phyloP scores from a whole-genome alignment of 1,140 invertebrate species.

The Drosophila sechellia region DNA sequence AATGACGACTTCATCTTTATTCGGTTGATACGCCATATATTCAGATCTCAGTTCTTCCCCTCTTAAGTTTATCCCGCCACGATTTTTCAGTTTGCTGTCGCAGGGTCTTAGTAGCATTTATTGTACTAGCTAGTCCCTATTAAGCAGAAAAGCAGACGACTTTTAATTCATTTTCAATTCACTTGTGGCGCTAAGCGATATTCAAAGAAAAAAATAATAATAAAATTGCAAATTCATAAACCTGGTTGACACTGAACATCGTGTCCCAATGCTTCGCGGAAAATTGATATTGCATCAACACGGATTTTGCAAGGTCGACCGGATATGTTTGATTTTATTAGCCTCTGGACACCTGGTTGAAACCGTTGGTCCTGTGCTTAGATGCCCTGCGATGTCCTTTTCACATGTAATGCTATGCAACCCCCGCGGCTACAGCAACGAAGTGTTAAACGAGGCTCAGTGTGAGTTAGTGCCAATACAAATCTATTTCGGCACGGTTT shows the following conservation, averaged over 20 bases:
- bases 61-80: not conserved
- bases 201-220: no score
- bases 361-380: conserved; percentile 3
- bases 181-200: conserved; percentile 43
- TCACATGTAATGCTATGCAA: conserved; percentile 47
- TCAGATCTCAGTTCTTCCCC: not conserved
- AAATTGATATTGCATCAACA: conserved; percentile 75
- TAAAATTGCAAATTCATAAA: not conserved
- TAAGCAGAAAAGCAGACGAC: conserved; percentile 11
- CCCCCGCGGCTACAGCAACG: conserved; percentile 55
- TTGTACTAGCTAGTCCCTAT: conserved; percentile 65
- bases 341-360: conserved; percentile 38
- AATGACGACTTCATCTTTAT: conserved; percentile 77
- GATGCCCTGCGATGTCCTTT: conserved; percentile 30
- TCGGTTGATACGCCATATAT: conserved; percentile 48
- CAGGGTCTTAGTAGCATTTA: conserved; percentile 73
- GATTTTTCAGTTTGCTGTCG: conserved; percentile 46
- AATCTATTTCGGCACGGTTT: conserved; percentile 65
- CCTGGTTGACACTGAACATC: not conserved
- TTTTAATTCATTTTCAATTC: conserved; percentile 18
- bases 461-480: conserved; percentile 41
- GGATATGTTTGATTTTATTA: conserved; percentile 27
- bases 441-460: conserved; percentile 77
- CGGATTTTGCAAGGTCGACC: conserved; percentile 42
- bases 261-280: conserved; percentile 17